Conservation (phyloP, 2,113 vertebrate species). For the Nerophis ophidion region DNA sequence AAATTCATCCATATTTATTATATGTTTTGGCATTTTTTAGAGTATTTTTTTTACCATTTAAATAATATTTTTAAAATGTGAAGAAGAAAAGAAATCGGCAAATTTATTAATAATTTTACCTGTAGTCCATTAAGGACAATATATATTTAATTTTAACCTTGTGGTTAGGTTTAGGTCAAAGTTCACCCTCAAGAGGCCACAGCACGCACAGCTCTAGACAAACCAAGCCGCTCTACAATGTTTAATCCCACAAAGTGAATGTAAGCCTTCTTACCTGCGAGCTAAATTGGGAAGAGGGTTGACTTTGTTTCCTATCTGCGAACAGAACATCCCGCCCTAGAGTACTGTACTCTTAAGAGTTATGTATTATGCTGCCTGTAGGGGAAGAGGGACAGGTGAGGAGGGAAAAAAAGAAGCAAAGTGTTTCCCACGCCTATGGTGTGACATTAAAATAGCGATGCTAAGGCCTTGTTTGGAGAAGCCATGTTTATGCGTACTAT, state of each 20-base stretch:
- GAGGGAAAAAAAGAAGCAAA: slow-evolving; percentile 9
- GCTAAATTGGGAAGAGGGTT: slow-evolving; percentile 73
- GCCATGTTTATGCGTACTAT: no score
- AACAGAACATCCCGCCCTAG: slow-evolving; percentile 78
- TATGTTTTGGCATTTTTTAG: background rate
- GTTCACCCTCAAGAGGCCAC: no score
- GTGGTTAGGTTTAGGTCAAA: no score
- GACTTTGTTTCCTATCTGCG: slow-evolving; percentile 72
- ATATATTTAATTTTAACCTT: no score
- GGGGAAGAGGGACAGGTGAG: slow-evolving; percentile 37
- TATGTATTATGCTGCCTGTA: slow-evolving; percentile 49
- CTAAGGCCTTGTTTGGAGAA: background rate
- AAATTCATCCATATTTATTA: slow-evolving; percentile 18
- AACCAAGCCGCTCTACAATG: slow-evolving; percentile 75
- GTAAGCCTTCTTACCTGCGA: slow-evolving; percentile 78
- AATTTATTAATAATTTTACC: no score
- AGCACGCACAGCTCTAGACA: slow-evolving; percentile 58
- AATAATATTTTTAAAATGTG: no score
- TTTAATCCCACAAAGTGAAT: slow-evolving; percentile 67
- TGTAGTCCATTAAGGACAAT: no score
- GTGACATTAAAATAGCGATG: slow-evolving; percentile 4
- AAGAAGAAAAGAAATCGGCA: no score
- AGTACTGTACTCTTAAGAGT: slow-evolving; percentile 69
- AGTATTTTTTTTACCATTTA: no score
- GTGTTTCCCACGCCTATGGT: slow-evolving; percentile 20